A percentile compares a stretch with the other conserved stretches of the same genome.
phyloP scores from a whole-genome alignment of 2,113 vertebrate species.

The Acinonyx jubatus region DNA sequence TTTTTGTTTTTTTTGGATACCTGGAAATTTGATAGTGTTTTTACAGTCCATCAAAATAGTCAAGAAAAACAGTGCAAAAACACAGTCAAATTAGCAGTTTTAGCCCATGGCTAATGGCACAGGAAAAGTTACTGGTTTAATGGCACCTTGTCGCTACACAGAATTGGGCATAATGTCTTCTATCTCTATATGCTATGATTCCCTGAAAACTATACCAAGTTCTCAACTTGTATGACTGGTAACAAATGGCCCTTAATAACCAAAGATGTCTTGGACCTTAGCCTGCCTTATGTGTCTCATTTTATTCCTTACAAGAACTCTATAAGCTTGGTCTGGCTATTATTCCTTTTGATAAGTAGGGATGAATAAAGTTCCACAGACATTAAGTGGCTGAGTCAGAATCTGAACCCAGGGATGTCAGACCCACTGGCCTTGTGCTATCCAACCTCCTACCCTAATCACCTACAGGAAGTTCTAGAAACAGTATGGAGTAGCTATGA shows the following conservation, averaged over 20 bases:
- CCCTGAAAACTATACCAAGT: slow-evolving; percentile 5
- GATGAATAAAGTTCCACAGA: neutral
- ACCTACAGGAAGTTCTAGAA: neutral
- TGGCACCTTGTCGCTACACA: neutral
- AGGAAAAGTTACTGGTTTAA: slow-evolving; percentile 1
- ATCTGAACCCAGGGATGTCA: neutral
- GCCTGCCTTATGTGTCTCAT: neutral
- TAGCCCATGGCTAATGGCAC: neutral
- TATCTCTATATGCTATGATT: neutral
- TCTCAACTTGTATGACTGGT: neutral
- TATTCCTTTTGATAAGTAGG: neutral
- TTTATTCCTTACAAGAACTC: neutral
- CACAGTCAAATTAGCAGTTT: neutral
- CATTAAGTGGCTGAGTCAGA: neutral
- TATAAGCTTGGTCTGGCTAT: neutral
- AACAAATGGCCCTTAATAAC: neutral
- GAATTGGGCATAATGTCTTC: neutral
- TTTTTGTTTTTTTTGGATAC: neutral
- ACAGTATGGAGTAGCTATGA: neutral
- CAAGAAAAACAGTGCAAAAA: slow-evolving; percentile 42
- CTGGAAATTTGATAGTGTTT: neutral
- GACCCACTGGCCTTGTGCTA: neutral
- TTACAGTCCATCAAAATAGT: slow-evolving; percentile 25
- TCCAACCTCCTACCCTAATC: neutral
- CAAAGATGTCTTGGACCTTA: neutral